Evolutionary conservation across 2,113 vertebrate species (phyloP).

Genomic region (Laticauda laticaudata): DNA sequence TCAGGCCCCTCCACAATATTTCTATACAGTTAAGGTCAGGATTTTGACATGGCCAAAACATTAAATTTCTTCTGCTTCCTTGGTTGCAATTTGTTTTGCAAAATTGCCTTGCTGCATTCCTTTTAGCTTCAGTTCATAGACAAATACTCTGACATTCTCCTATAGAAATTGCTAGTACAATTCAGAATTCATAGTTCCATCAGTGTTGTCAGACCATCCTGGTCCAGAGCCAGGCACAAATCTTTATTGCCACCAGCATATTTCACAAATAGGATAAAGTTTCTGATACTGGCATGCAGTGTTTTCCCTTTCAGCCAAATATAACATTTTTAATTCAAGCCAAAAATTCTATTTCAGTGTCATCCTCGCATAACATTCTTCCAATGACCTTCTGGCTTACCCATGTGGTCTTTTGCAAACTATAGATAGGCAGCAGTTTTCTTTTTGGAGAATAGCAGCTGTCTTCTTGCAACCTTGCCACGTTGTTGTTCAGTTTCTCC

Average conservation of each 20-base stretch:
- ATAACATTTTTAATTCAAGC: background rate
- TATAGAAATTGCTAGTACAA: background rate
- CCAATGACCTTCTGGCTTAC: background rate
- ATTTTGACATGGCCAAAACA: background rate
- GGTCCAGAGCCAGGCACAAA: background rate
- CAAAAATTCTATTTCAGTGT: background rate
- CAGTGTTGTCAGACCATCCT: background rate
- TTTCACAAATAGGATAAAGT: background rate
- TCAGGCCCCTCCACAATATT: background rate
- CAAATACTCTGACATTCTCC: background rate
- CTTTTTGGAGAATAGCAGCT: background rate
- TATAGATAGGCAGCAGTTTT: background rate
- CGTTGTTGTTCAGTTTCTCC: background rate
- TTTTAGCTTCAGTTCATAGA: background rate
- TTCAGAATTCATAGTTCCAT: background rate
- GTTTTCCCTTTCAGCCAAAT: background rate
- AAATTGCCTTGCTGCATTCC: background rate
- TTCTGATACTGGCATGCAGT: background rate
- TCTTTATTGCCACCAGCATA: background rate
- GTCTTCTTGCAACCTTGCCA: background rate
- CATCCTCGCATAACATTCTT: background rate
- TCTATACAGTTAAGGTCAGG: background rate
- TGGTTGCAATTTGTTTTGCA: background rate
- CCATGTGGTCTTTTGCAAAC: background rate
- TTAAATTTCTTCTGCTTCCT: background rate